These are phyloP conservation scores for Drosophila acutilabella DNA, from an alignment of 2,888 invertebrate species.

Conservation along the genomic window DNA sequence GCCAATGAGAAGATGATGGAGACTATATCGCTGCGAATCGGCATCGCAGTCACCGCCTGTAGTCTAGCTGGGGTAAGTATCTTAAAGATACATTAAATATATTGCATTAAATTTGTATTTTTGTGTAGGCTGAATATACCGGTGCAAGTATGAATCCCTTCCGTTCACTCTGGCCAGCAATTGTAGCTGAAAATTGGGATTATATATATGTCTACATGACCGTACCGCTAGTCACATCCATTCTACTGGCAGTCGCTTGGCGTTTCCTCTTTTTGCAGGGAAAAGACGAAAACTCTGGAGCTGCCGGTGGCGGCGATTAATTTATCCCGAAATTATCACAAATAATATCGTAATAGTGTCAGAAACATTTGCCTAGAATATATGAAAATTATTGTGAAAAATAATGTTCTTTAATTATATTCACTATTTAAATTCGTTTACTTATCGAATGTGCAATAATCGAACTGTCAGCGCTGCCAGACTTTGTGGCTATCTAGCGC, in stretches of 20 bases:
- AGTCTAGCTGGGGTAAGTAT: constrained; percentile 37
- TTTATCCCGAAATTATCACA: too few species aligned
- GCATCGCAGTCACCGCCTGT: constrained; percentile 29
- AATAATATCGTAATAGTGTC: too few species aligned
- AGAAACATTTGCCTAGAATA: not conserved
- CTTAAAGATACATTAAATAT: not conserved
- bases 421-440: not conserved
- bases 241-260: constrained; percentile 28
- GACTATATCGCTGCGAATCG: constrained; percentile 46
- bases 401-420: not conserved
- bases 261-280: constrained; percentile 29
- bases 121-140: constrained; percentile 8
- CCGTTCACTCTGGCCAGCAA: constrained; percentile 43
- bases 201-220: constrained; percentile 18
- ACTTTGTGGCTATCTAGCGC: not conserved
- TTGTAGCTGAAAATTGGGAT: not conserved
- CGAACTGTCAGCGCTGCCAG: not conserved
- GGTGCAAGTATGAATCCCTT: constrained; percentile 56
- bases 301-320: constrained; percentile 4
- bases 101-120: not conserved
- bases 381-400: not conserved
- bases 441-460: not conserved
- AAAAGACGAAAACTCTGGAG: not conserved
- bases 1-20: constrained; percentile 27
- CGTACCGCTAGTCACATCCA: constrained; percentile 22